A percentile compares a stretch with the other conserved stretches of the same genome.
phyloP scores from a whole-genome alignment of 2,888 invertebrate species.

The Dolichomitus sp. region DNA sequence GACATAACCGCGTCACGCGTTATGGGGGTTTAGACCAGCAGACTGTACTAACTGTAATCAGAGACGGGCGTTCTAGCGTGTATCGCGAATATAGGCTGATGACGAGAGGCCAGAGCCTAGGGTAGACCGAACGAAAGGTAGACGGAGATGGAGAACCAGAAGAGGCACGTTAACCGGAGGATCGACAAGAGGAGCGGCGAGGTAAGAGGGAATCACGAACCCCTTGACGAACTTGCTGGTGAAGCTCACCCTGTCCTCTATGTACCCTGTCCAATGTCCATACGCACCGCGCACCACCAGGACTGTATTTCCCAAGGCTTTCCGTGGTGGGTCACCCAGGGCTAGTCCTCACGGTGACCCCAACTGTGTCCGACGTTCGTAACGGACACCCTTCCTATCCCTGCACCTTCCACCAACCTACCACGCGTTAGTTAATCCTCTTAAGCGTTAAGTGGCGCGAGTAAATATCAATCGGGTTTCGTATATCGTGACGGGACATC shows the following conservation, averaged over 20 bases:
- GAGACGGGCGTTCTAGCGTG: conserved; percentile 79
- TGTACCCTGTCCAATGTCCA: conserved; percentile 58
- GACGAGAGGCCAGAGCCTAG: conserved; percentile 47
- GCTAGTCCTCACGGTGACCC: conserved; percentile 17
- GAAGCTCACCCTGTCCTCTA: conserved; percentile 40
- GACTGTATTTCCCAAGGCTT: conserved; percentile 28
- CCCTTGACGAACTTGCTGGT: conserved; percentile 59
- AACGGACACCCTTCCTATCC: conserved; percentile 32
- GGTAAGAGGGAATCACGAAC: conserved; percentile 58
- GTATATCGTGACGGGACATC: conserved; percentile 65
- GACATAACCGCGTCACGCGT: conserved; percentile 73
- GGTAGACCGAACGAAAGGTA: conserved; percentile 42
- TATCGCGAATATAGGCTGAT: conserved; percentile 68
- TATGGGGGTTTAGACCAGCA: conserved; percentile 81
- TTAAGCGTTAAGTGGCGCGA: conserved; percentile 82
- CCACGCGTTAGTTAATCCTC: conserved; percentile 82
- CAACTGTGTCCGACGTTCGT: conserved; percentile 13
- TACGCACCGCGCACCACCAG: conserved; percentile 48
- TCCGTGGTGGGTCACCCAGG: conserved; percentile 6
- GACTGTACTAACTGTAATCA: conserved; percentile 84
- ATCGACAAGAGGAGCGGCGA: conserved; percentile 42
- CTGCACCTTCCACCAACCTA: conserved; percentile 48
- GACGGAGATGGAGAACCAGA: conserved; percentile 41
- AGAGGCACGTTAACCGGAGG: conserved; percentile 53
- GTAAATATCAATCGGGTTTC: conserved; percentile 84